Conservation (phyloP, 2,888 invertebrate genomes). For the Schizotus pectinicornis region DNA sequence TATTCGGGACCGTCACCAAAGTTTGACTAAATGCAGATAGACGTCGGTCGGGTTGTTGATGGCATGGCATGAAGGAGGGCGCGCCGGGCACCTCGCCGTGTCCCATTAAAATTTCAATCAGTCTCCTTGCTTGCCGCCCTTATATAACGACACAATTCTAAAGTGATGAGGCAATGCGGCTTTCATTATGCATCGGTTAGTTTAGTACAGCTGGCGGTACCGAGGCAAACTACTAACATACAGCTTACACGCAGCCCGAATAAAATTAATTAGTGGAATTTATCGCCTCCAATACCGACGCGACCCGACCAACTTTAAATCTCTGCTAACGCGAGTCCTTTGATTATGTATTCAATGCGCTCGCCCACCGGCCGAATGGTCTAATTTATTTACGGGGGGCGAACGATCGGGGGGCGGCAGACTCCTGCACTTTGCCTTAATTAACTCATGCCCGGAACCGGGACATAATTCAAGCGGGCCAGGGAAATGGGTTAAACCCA, state of each 20-base stretch:
- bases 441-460: conserved; percentile 22
- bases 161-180: conserved; percentile 5
- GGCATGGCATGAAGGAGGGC: too few species aligned
- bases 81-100: not conserved
- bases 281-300: conserved; percentile 50
- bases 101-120: not conserved
- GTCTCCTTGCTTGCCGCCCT: not conserved
- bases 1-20: conserved; percentile 8
- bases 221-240: conserved; percentile 38
- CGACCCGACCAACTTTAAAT: conserved; percentile 49
- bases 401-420: conserved; percentile 23
- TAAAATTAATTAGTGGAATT: conserved; percentile 56
- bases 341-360: conserved; percentile 51
- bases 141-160: conserved; percentile 8
- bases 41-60: too few species aligned
- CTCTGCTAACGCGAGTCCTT: conserved; percentile 46
- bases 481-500: too few species aligned
- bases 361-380: conserved; percentile 39
- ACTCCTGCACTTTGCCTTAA: conserved; percentile 31
- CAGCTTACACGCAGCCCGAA: conserved; percentile 48
- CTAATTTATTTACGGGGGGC: conserved; percentile 46
- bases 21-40: not conserved
- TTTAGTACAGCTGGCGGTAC: conserved; percentile 21
- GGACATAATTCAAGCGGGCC: too few species aligned
- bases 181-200: conserved; percentile 16